phyloP scores from a whole-genome alignment of 2,888 invertebrate genomes.

The Melieria omissa region DNA sequence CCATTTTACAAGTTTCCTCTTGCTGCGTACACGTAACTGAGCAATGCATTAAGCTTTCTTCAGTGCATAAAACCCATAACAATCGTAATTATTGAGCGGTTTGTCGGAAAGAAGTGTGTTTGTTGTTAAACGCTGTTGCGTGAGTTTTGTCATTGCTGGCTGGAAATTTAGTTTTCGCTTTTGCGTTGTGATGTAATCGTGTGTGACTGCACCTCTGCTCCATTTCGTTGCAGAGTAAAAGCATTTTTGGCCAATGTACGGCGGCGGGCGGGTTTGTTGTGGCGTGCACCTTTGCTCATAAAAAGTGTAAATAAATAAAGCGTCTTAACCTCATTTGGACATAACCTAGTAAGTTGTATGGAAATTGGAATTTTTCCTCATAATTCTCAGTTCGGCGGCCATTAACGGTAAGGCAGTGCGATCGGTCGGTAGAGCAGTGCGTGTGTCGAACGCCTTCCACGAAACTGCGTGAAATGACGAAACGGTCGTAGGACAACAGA shows the following conservation, averaged over 20 bases:
- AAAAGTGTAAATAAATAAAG: conserved; percentile 55
- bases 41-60: too few species aligned
- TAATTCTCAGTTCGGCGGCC: conserved; percentile 20
- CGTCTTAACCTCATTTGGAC: conserved; percentile 57
- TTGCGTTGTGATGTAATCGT: conserved; percentile 54
- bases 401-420: conserved; percentile 36
- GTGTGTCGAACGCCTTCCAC: too few species aligned
- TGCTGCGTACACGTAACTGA: too few species aligned
- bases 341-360: conserved; percentile 51
- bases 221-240: neutral
- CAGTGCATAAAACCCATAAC: too few species aligned
- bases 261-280: conserved; percentile 1
- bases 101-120: too few species aligned
- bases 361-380: conserved; percentile 51
- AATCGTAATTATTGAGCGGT: too few species aligned
- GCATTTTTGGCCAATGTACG: neutral
- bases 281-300: conserved; percentile 17
- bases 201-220: conserved; percentile 45
- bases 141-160: too few species aligned
- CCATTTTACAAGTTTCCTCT: too few species aligned
- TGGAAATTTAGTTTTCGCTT: conserved; percentile 10
- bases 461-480: too few species aligned
- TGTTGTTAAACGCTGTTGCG: too few species aligned
- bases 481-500: too few species aligned
- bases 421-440: neutral